These are phyloP conservation scores for Cheilosia soror DNA, from an alignment of 2,888 invertebrate genomes.

Conservation along the genomic window DNA sequence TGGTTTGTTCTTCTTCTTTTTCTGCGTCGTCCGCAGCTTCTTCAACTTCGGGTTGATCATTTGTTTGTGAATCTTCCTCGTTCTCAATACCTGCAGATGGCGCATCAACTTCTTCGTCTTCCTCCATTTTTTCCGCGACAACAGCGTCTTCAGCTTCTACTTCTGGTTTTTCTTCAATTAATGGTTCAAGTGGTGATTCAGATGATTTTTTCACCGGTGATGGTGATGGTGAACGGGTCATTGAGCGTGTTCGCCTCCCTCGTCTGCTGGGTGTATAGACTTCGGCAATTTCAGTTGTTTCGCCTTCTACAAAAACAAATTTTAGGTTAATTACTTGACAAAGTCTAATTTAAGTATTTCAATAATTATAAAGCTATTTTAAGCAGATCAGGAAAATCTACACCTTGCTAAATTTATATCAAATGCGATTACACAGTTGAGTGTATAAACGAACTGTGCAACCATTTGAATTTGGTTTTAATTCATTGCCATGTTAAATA, in stretches of 20 bases:
- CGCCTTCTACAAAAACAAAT: constrained; percentile 66
- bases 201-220: constrained; percentile 78
- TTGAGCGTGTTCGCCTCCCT: constrained; percentile 82
- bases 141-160: constrained; percentile 51
- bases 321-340: background rate
- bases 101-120: constrained; percentile 66
- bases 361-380: no score
- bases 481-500: no score
- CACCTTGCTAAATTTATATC: no score
- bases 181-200: constrained; percentile 79
- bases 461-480: no score
- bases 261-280: constrained; percentile 80
- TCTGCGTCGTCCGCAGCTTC: constrained; percentile 1
- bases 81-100: constrained; percentile 47
- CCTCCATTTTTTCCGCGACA: constrained; percentile 1
- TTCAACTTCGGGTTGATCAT: constrained; percentile 42
- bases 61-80: constrained; percentile 42
- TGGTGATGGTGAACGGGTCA: constrained; percentile 82
- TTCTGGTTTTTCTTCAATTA: constrained; percentile 78
- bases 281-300: constrained; percentile 73
- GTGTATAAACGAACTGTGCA: no score
- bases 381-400: no score
- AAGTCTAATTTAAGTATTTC: no score
- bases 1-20: constrained; percentile 57
- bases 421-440: no score